Evolutionary conservation across 2,888 invertebrate genomes (phyloP).

Genomic region (Microplitis deprimator): DNA sequence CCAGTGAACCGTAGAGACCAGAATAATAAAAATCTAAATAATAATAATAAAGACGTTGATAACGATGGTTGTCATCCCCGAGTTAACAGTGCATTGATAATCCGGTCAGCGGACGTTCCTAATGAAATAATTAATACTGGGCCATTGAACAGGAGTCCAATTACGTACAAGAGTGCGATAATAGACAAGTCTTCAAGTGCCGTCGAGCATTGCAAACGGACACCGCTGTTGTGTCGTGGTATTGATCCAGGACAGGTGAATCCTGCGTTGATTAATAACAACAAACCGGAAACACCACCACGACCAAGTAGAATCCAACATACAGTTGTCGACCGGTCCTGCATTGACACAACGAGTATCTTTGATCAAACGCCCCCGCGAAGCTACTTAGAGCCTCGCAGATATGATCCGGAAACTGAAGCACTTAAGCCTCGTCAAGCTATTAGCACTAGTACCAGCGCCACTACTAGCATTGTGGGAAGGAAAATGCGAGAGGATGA

Average conservation of each 20-base stretch:
- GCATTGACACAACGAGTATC: constrained; percentile 67
- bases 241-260: constrained; percentile 61
- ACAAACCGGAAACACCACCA: constrained; percentile 53
- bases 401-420: constrained; percentile 51
- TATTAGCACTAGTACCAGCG: background rate
- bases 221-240: constrained; percentile 45
- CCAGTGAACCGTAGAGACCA: constrained; percentile 32
- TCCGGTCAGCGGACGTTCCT: constrained; percentile 43
- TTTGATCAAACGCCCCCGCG: constrained; percentile 62
- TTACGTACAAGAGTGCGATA: constrained; percentile 63
- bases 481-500: background rate
- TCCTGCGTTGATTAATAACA: constrained; percentile 64
- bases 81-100: constrained; percentile 49
- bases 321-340: constrained; percentile 63
- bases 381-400: constrained; percentile 53
- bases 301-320: constrained; percentile 50
- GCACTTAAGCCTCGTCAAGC: constrained; percentile 28
- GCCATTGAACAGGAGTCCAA: constrained; percentile 58
- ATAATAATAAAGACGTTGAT: constrained; percentile 15
- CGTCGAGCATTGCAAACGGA: constrained; percentile 47
- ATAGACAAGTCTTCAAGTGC: constrained; percentile 59
- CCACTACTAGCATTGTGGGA: background rate
- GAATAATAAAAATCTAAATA: constrained; percentile 31
- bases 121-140: constrained; percentile 48
- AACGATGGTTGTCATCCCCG: constrained; percentile 39